A percentile compares a stretch with the other conserved stretches of the same genome.
Evolutionary conservation across 2,797 vertebrate genomes (phyloP).

Genomic region (Urophycis tenuis): DNA sequence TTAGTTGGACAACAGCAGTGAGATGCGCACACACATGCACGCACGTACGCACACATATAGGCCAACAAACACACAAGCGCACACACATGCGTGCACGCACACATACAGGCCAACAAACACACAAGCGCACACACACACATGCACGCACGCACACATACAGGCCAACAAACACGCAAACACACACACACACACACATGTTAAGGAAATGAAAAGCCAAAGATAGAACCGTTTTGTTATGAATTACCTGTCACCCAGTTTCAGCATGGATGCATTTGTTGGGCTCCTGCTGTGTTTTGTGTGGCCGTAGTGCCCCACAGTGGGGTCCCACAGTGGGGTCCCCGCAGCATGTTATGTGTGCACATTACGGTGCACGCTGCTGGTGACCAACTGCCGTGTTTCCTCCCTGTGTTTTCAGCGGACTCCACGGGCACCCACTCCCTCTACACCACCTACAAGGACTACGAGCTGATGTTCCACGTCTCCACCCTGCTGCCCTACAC

Average conservation of each 20-base stretch:
- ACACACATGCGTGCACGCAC: background rate
- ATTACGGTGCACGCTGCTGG: background rate
- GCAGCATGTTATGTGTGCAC: no score
- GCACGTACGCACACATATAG: no score
- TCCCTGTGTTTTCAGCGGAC: conserved; percentile 76
- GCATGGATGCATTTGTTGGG: background rate
- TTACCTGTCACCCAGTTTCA: background rate
- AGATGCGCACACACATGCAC: no score
- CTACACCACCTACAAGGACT: conserved; percentile 98
- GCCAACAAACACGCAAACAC: background rate
- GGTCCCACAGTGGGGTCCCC: background rate
- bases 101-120: conserved; percentile 4
- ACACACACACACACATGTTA: conserved; percentile 29
- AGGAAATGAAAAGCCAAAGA: background rate
- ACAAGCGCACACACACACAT: conserved; percentile 26
- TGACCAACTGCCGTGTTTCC: conserved; percentile 19
- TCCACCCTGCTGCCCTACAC: conserved; percentile 95
- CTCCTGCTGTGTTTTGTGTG: background rate
- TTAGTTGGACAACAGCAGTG: no score
- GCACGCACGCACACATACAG: conserved; percentile 33
- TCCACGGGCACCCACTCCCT: conserved; percentile 95
- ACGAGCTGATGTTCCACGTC: conserved; percentile 98
- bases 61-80: no score
- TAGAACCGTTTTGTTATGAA: background rate
- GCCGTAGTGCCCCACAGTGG: background rate